A percentile compares a stretch with the other conserved stretches of the same genome.
phyloP scores from a whole-genome alignment of 2,888 invertebrate species.

The Tipula unca region DNA sequence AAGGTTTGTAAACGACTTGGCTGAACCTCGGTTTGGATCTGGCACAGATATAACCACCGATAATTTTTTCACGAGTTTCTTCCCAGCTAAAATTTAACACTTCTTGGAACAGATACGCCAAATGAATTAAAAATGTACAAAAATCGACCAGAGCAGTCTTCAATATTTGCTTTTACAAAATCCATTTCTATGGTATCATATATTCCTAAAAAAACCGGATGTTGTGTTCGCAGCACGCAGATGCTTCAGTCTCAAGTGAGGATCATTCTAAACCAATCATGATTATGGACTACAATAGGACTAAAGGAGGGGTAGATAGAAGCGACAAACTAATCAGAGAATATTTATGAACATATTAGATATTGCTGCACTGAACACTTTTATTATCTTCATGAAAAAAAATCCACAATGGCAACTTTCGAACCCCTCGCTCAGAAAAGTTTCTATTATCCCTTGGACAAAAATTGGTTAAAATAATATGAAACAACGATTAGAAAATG shows the following conservation, averaged over 20 bases:
- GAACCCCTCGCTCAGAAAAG: too few species aligned
- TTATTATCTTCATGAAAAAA: too few species aligned
- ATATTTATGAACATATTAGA: too few species aligned
- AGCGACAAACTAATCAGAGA: too few species aligned
- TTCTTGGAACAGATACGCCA: not conserved
- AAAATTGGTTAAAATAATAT: too few species aligned
- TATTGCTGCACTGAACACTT: too few species aligned
- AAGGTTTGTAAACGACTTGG: not conserved
- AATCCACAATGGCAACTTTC: too few species aligned
- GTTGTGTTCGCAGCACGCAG: not conserved
- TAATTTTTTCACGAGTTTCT: not conserved
- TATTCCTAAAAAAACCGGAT: not conserved
- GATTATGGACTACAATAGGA: too few species aligned
- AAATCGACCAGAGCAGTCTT: not conserved
- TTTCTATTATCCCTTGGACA: too few species aligned
- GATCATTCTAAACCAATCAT: not conserved
- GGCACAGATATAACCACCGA: not conserved
- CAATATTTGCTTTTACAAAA: not conserved
- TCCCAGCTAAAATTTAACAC: not conserved
- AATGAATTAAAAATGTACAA: not conserved
- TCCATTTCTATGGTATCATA: not conserved
- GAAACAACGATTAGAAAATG: too few species aligned
- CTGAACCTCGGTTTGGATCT: too few species aligned
- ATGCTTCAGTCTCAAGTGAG: not conserved
- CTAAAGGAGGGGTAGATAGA: too few species aligned